Evolutionary conservation across 2,113 vertebrate genomes (phyloP).

Genomic region (Zapus hudsonius): DNA sequence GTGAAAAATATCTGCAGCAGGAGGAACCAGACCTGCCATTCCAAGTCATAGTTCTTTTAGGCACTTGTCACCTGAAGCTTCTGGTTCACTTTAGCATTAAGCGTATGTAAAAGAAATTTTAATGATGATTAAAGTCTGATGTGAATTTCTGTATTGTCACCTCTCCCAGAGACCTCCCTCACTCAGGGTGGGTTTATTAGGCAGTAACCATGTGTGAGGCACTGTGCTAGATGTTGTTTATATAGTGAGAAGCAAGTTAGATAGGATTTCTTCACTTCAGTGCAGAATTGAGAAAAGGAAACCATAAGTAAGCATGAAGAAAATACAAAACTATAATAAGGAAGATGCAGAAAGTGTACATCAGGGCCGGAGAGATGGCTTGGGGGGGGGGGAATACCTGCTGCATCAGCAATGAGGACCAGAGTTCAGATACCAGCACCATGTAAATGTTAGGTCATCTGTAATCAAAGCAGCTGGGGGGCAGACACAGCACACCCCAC

Average conservation of each 20-base stretch:
- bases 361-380: too few relatives aligned
- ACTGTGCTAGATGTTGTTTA: neutral
- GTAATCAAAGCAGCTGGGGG: too few relatives aligned
- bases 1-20: neutral
- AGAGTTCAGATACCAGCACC: too few relatives aligned
- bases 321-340: neutral
- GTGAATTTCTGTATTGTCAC: neutral
- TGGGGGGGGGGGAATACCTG: too few relatives aligned
- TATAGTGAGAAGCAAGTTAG: neutral
- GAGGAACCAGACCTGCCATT: neutral
- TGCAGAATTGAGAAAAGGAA: neutral
- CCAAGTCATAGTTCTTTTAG: neutral
- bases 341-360: accelerated
- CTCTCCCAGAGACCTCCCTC: neutral
- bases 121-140: neutral
- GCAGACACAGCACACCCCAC: too few relatives aligned
- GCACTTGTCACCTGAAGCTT: neutral
- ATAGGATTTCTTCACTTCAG: neutral
- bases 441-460: too few relatives aligned
- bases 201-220: neutral
- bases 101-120: neutral
- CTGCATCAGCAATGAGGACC: too few relatives aligned
- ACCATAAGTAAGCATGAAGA: neutral
- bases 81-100: neutral
- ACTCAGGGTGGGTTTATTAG: neutral